phyloP scores from a whole-genome alignment of 1,140 invertebrate species.

The Zaprionus capensis region DNA sequence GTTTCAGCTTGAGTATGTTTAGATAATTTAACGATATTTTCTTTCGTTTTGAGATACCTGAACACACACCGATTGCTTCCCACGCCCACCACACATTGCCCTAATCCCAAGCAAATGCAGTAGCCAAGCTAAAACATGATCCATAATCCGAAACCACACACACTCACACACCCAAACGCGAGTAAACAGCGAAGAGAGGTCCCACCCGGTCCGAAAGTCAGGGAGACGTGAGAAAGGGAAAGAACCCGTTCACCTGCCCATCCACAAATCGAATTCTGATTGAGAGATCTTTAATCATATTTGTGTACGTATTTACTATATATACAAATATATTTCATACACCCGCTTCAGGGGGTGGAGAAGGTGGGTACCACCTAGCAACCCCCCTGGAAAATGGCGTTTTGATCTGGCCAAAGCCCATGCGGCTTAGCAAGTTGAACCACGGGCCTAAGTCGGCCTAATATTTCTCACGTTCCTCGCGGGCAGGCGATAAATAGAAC shows the following conservation, averaged over 20 bases:
- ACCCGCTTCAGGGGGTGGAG: background rate
- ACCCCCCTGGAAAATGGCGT: slow-evolving; percentile 52
- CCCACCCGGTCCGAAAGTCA: background rate
- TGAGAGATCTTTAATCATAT: slow-evolving; percentile 40
- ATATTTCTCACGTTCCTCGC: slow-evolving; percentile 75
- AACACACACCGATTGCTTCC: slow-evolving; percentile 29
- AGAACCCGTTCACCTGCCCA: slow-evolving; percentile 51
- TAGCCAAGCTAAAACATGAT: slow-evolving; percentile 64
- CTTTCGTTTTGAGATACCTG: slow-evolving; percentile 2
- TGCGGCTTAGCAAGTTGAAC: slow-evolving; percentile 68
- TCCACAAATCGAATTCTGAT: slow-evolving; percentile 46
- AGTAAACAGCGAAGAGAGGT: slow-evolving; percentile 29
- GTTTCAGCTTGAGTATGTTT: background rate
- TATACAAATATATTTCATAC: background rate
- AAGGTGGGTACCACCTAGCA: slow-evolving; percentile 28
- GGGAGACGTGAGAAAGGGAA: slow-evolving; percentile 53
- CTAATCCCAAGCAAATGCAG: slow-evolving; percentile 44
- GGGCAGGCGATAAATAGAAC: slow-evolving; percentile 55
- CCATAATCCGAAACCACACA: slow-evolving; percentile 61
- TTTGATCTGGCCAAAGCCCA: slow-evolving; percentile 64
- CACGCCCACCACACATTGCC: slow-evolving; percentile 39
- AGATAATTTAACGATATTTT: background rate
- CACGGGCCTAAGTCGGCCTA: slow-evolving; percentile 74
- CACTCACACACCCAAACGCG: slow-evolving; percentile 2
- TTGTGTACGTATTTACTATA: slow-evolving; percentile 50